Conservation (phyloP, 2,797 vertebrate species). For the Danio tinwini region DNA sequence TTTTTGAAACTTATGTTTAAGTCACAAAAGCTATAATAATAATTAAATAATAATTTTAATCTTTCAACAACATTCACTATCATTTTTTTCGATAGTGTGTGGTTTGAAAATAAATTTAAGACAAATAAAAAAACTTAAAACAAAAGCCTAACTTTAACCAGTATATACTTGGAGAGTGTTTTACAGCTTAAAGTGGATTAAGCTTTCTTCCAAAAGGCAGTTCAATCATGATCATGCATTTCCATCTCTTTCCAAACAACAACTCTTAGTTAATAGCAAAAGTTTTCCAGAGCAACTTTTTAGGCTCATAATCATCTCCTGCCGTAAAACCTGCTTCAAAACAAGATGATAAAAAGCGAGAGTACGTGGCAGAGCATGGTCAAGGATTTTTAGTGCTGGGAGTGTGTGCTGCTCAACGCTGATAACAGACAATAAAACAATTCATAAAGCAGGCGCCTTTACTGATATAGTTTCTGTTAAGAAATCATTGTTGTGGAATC, state of each 20-base stretch:
- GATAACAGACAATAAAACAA: conserved; percentile 79
- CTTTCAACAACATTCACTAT: not conserved
- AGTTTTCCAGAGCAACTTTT: not conserved
- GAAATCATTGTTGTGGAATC: conserved; percentile 20
- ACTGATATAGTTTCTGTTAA: conserved; percentile 38
- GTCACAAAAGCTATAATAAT: not conserved
- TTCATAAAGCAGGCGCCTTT: conserved; percentile 56
- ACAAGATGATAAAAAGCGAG: conserved; percentile 56
- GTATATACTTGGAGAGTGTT: not conserved
- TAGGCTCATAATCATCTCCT: conserved; percentile 43
- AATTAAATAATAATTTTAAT: not conserved
- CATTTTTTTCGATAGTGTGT: not conserved
- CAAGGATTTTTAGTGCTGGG: conserved; percentile 67
- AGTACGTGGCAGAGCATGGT: conserved; percentile 77
- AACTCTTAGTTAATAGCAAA: not conserved
- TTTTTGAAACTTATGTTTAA: not conserved
- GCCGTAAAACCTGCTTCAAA: conserved; percentile 61
- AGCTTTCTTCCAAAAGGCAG: not conserved
- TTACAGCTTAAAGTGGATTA: not conserved
- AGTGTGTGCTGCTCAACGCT: conserved; percentile 65
- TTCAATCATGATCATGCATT: not conserved
- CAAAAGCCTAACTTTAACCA: not conserved
- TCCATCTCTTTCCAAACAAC: not conserved
- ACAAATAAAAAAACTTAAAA: too few relatives aligned
- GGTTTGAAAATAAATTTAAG: not conserved